A percentile compares a stretch with the other conserved stretches of the same genome.
These are phyloP conservation scores for Seriola aureovittata DNA, from an alignment of 2,113 vertebrate genomes.

Conservation along the genomic window DNA sequence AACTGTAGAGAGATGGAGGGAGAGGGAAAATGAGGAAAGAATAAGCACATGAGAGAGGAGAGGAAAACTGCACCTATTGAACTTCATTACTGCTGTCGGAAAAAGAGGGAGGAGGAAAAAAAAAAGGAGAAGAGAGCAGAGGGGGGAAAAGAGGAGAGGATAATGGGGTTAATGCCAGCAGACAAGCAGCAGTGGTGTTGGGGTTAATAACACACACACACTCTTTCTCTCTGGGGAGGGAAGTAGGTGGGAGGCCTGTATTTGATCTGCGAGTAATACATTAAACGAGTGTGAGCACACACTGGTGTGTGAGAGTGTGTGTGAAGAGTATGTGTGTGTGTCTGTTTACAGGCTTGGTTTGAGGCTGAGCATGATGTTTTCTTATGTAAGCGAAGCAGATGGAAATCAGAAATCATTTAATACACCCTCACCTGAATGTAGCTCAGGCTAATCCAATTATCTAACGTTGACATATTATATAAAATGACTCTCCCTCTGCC, in stretches of 20 bases:
- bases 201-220: slow-evolving; percentile 78
- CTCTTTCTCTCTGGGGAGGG: slow-evolving; percentile 69
- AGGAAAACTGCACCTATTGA: slow-evolving; percentile 66
- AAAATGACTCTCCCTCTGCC: slow-evolving; percentile 36
- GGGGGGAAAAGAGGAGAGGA: slow-evolving; percentile 52
- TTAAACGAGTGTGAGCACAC: slow-evolving; percentile 68
- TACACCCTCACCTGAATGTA: slow-evolving; percentile 33
- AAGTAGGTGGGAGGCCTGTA: slow-evolving; percentile 65
- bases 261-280: slow-evolving; percentile 76
- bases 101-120: slow-evolving; percentile 36
- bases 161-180: slow-evolving; percentile 79
- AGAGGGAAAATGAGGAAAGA: slow-evolving; percentile 68
- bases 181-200: slow-evolving; percentile 70
- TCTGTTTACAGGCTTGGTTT: slow-evolving; percentile 36
- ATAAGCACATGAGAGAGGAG: slow-evolving; percentile 64
- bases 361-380: slow-evolving; percentile 14
- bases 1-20: slow-evolving; percentile 65
- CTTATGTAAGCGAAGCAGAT: slow-evolving; percentile 56
- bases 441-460: slow-evolving; percentile 56
- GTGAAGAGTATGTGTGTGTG: slow-evolving; percentile 21
- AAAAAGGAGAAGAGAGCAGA: slow-evolving; percentile 27
- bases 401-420: slow-evolving; percentile 61
- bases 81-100: slow-evolving; percentile 61
- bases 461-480: slow-evolving; percentile 25
- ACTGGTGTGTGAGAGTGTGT: slow-evolving; percentile 21